A percentile compares a stretch with the other conserved stretches of the same genome.
Evolutionary conservation across 2,797 vertebrate species (phyloP).

Genomic region (Rhynchonycteris naso): DNA sequence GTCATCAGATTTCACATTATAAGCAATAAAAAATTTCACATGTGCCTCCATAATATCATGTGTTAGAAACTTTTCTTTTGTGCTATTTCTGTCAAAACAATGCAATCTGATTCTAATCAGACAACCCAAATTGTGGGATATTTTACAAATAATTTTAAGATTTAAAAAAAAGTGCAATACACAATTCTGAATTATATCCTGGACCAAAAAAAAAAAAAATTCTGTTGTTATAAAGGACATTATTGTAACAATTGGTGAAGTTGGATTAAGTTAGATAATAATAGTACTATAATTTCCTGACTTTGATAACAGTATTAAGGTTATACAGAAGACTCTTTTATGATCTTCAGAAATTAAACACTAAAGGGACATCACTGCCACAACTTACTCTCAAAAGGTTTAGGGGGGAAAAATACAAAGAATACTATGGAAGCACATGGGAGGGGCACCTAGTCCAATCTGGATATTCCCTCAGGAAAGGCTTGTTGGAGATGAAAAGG

Average conservation of each 20-base stretch:
- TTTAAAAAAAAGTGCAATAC: constrained; percentile 10
- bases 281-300: background rate
- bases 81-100: constrained; percentile 26
- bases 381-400: background rate
- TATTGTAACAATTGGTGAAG: background rate
- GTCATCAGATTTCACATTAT: constrained; percentile 33
- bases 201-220: background rate
- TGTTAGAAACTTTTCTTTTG: background rate
- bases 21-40: background rate
- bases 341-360: constrained; percentile 1
- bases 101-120: background rate
- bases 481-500: constrained; percentile 1
- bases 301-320: background rate
- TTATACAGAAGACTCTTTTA: constrained; percentile 4
- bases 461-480: constrained; percentile 7
- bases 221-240: constrained; percentile 14
- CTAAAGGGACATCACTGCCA: background rate
- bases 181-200: background rate
- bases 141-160: constrained; percentile 48
- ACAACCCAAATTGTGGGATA: constrained; percentile 2
- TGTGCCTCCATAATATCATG: background rate
- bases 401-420: background rate
- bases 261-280: constrained; percentile 9
- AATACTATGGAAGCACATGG: background rate
- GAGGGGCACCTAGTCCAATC: background rate